These are phyloP conservation scores for Myrmophylax atrothorax DNA, from an alignment of 2,113 vertebrate genomes.

Conservation along the genomic window DNA sequence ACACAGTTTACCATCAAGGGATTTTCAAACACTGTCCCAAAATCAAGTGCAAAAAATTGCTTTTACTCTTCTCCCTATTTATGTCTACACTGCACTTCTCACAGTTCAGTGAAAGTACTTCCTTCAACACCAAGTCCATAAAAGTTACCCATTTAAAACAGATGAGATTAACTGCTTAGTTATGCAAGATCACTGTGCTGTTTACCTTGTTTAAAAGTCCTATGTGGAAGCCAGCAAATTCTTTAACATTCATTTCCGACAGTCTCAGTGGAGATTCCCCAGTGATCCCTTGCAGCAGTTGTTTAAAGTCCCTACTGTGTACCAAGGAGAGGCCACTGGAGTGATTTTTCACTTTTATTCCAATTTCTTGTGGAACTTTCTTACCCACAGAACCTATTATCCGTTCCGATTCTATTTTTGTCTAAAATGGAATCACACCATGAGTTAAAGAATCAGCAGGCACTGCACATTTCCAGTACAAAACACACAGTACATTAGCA, in stretches of 20 bases:
- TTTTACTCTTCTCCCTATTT: background rate
- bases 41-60: background rate
- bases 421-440: constrained; percentile 76
- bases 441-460: constrained; percentile 64
- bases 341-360: constrained; percentile 89
- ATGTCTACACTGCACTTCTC: background rate
- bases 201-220: constrained; percentile 87
- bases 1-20: background rate
- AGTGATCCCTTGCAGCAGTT: constrained; percentile 83
- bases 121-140: background rate
- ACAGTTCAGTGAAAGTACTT: background rate
- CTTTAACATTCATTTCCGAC: constrained; percentile 83
- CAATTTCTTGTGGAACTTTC: constrained; percentile 86
- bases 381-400: constrained; percentile 90
- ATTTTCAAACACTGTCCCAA: background rate
- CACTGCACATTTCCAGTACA: constrained; percentile 32
- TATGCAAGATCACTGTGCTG: background rate
- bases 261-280: constrained; percentile 80
- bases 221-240: constrained; percentile 86
- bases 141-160: background rate
- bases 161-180: background rate
- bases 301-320: constrained; percentile 83
- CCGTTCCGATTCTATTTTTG: constrained; percentile 88
- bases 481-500: constrained; percentile 54
- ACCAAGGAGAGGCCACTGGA: constrained; percentile 79